phyloP scores from a whole-genome alignment of 2,888 invertebrate species.

The Tipula unca region DNA sequence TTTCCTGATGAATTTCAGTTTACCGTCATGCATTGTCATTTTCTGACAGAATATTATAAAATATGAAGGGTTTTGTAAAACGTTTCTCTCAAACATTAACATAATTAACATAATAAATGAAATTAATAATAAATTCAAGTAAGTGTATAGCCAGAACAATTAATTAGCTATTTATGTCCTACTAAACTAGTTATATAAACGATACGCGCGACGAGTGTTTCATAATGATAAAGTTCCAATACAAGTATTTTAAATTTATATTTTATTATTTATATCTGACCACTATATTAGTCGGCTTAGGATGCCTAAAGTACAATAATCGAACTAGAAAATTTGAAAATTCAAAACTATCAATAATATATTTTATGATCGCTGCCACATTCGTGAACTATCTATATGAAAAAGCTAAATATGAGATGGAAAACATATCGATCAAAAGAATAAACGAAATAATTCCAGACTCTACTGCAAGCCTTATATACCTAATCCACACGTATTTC shows the following conservation, averaged over 20 bases:
- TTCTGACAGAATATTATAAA: no score
- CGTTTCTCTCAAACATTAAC: no score
- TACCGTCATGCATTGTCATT: no score
- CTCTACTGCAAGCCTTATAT: not conserved
- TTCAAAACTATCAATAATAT: not conserved
- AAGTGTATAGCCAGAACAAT: not conserved
- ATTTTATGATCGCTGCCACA: not conserved
- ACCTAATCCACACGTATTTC: not conserved
- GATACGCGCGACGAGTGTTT: not conserved
- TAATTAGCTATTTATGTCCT: not conserved
- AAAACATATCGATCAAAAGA: not conserved
- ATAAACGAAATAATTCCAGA: not conserved
- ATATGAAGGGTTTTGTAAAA: no score
- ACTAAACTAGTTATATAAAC: not conserved
- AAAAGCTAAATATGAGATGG: not conserved
- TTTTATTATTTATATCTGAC: not conserved
- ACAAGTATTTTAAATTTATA: not conserved
- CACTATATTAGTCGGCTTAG: not conserved
- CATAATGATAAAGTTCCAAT: not conserved
- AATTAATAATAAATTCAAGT: no score
- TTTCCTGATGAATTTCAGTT: no score
- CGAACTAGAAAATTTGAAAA: not conserved
- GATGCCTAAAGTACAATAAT: not conserved
- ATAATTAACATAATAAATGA: no score
- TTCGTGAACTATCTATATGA: not conserved